A percentile compares a stretch with the other conserved stretches of the same genome.
phyloP scores from a whole-genome alignment of 2,888 invertebrate genomes.

The Portevinia maculata region DNA sequence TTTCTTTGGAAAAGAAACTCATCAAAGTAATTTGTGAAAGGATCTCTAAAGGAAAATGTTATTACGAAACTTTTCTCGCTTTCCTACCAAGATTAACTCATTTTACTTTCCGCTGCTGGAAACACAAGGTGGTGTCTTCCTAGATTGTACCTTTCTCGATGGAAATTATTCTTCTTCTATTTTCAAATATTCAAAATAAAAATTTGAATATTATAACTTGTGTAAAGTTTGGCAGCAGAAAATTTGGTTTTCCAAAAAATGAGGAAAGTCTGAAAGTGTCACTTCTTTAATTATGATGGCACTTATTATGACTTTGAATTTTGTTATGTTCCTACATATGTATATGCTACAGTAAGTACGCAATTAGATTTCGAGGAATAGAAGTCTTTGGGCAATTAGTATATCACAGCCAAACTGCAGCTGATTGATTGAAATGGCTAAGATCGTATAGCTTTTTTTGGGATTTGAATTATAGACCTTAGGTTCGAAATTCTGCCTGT shows the following conservation, averaged over 20 bases:
- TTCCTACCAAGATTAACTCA: slow-evolving; percentile 61
- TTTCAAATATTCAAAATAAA: slow-evolving; percentile 49
- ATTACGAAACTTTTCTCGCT: slow-evolving; percentile 67
- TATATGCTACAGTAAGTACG: slow-evolving; percentile 39
- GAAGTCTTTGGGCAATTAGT: too few species aligned
- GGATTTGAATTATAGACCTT: too few species aligned
- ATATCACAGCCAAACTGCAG: too few species aligned
- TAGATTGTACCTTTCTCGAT: slow-evolving; percentile 28
- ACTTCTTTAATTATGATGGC: slow-evolving; percentile 31
- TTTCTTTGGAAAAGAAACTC: slow-evolving; percentile 36
- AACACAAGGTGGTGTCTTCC: slow-evolving; percentile 27
- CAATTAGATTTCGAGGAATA: background rate
- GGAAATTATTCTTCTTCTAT: slow-evolving; percentile 20
- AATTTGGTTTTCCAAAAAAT: slow-evolving; percentile 3
- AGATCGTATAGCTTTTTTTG: too few species aligned
- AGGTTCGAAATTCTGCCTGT: too few species aligned
- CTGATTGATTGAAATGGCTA: too few species aligned
- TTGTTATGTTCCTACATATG: too few species aligned
- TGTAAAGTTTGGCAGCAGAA: slow-evolving; percentile 34
- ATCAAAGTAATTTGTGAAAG: slow-evolving; percentile 65
- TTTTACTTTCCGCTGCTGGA: slow-evolving; percentile 49
- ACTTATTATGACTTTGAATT: slow-evolving; percentile 39
- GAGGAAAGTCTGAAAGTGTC: slow-evolving; percentile 24
- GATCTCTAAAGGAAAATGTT: slow-evolving; percentile 55
- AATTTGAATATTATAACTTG: slow-evolving; percentile 60